Percentiles rank a stretch among this genome's conserved stretches.
Conservation (phyloP, 2,888 invertebrate genomes). For the Galerucella nymphaeae region DNA sequence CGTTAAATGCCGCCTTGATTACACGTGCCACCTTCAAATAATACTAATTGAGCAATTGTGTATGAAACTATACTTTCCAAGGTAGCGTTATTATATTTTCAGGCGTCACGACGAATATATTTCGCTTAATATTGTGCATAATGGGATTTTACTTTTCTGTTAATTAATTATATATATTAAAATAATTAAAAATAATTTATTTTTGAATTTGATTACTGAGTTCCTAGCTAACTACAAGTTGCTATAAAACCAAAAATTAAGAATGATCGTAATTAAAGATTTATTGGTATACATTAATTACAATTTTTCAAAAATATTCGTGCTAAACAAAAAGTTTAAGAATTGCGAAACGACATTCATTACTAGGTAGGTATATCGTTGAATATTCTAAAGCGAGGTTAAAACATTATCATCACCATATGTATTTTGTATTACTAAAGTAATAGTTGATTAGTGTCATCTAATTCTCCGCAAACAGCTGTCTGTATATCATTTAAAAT, state of each 20-base stretch:
- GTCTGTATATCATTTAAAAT: no score
- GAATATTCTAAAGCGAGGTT: not conserved
- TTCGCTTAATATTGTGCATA: not conserved
- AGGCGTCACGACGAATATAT: not conserved
- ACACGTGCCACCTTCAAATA: slow-evolving; percentile 37
- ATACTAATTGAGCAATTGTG: slow-evolving; percentile 36
- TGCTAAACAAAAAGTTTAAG: not conserved
- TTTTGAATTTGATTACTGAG: not conserved
- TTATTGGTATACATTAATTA: not conserved
- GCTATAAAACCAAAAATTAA: not conserved
- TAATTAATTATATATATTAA: no score
- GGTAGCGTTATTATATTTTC: slow-evolving; percentile 15
- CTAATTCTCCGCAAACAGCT: no score
- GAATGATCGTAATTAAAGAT: not conserved
- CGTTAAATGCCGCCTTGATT: slow-evolving; percentile 36
- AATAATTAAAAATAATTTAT: no score
- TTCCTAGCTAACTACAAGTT: not conserved
- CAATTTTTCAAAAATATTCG: not conserved
- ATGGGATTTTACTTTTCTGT: not conserved
- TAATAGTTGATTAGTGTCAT: no score
- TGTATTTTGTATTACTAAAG: not conserved
- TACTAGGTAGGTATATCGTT: no score
- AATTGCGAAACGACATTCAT: no score
- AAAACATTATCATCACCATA: not conserved
- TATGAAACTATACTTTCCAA: slow-evolving; percentile 32